Evolutionary conservation across 1,140 invertebrate species (phyloP), one percentile per base, ranked within the genome.

Genomic region (Frieseomelitta varia): DNA sequence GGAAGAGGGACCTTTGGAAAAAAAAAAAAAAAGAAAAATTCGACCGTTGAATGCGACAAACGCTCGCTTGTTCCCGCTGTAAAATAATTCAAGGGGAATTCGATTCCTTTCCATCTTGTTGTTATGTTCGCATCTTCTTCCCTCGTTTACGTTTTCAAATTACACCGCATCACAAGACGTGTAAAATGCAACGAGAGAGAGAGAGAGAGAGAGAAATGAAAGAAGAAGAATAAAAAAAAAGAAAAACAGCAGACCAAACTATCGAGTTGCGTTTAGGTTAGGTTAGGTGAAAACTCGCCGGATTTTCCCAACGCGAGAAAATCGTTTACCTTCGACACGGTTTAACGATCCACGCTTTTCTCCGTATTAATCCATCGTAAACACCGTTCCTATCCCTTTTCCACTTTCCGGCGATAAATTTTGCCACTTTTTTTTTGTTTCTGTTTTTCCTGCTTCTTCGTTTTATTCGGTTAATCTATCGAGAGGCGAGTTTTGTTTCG

Each of bases 71-170:
- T 24, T 75, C 12, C 51, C 15, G 12, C 21, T 30, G 30, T 11
- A n/a, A 56, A 75, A 75, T 34, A 75, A 75, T 75, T 56, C 51
- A 34, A 56, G 53, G 73, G 21, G 53, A 34, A 75, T 75, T 75
- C 73, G 58, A 75, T 75, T 34, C 19, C 73, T 56, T 30, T 56
- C 73, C 11, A 27, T 17, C 6, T 11, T 8, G 21, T 17, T 39
- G 10, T n/a, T n/a, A 1, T 39, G 34, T n/a, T 68, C 34, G 34
- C 24, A 8, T 34, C 51, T 30, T 56, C 19, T 17, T 6, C 39
- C 12, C 27, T 4, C 19, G 21, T 14, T 27, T 21, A 10, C 39
- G 73, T 56, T 56, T 24, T 75, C 73, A 34, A 75, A 75, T 75
- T 58, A 75, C 73, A 34, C 21, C 73, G 53, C 73, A 34, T 75